Conservation (phyloP, 2,888 invertebrate species). For the Ophraella communa region DNA sequence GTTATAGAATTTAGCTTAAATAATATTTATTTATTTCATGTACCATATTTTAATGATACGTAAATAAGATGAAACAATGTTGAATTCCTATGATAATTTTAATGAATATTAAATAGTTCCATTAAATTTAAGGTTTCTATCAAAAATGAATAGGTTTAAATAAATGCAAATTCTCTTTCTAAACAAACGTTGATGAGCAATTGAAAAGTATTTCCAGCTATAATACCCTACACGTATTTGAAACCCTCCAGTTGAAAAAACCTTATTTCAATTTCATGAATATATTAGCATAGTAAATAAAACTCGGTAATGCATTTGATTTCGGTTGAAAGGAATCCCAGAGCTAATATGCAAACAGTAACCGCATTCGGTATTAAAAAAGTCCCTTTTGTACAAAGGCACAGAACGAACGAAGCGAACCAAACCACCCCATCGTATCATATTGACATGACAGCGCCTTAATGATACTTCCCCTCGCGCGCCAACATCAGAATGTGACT, state of each 20-base stretch:
- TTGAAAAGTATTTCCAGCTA: conserved; percentile 25
- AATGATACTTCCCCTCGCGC: conserved; percentile 60
- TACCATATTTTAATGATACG: no score
- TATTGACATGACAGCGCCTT: conserved; percentile 63
- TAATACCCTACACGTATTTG: conserved; percentile 20
- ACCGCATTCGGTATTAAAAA: conserved; percentile 58
- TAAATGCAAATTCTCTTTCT: conserved; percentile 10
- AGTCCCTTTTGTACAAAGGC: conserved; percentile 59
- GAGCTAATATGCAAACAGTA: conserved; percentile 58
- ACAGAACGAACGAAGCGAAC: conserved; percentile 47
- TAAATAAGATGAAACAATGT: neutral
- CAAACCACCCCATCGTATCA: conserved; percentile 59
- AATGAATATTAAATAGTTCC: neutral
- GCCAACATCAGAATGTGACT: conserved; percentile 53
- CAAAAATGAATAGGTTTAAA: conserved; percentile 8
- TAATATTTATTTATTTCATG: no score
- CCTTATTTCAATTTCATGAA: conserved; percentile 58
- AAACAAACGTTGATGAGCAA: conserved; percentile 23
- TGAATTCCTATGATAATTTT: neutral
- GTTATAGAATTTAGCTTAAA: no score
- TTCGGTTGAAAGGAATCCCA: conserved; percentile 54
- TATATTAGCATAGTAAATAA: conserved; percentile 58
- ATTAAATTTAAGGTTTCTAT: neutral
- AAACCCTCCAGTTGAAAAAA: conserved; percentile 40
- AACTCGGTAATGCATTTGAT: conserved; percentile 55